phyloP scores from a whole-genome alignment of 2,113 vertebrate species.

The Thymallus thymallus region DNA sequence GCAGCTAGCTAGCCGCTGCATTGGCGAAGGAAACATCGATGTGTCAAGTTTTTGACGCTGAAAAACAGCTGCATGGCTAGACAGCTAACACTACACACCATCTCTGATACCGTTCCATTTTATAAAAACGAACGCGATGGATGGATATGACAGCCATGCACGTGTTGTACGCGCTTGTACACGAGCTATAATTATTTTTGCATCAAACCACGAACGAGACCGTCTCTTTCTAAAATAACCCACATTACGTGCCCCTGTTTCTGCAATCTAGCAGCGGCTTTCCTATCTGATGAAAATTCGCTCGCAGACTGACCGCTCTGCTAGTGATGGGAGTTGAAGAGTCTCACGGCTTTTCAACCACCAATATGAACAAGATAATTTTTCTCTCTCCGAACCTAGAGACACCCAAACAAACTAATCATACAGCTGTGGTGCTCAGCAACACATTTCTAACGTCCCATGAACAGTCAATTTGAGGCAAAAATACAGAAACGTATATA shows the following conservation, averaged over 20 bases:
- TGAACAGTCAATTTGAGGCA: background rate
- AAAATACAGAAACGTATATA: background rate
- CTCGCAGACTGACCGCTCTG: background rate
- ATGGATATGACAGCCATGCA: background rate
- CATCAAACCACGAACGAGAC: background rate
- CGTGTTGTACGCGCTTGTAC: background rate
- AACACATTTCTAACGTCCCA: constrained; percentile 3
- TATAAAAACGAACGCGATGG: background rate
- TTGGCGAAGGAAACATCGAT: constrained; percentile 36
- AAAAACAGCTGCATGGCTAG: background rate
- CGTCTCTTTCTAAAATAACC: background rate
- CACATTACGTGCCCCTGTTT: background rate
- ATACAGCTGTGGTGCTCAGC: background rate
- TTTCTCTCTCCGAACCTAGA: background rate
- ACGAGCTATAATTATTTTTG: background rate
- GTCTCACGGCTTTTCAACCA: background rate
- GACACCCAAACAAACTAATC: background rate
- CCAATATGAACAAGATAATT: background rate
- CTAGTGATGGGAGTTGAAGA: background rate
- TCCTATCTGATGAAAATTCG: background rate
- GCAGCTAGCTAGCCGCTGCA: constrained; percentile 45
- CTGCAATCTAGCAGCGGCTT: background rate
- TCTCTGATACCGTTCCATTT: background rate
- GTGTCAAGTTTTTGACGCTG: constrained; percentile 20
- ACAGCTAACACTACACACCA: background rate